Conservation (phyloP, 2,888 invertebrate species). For the Willowsia nigromaculata region DNA sequence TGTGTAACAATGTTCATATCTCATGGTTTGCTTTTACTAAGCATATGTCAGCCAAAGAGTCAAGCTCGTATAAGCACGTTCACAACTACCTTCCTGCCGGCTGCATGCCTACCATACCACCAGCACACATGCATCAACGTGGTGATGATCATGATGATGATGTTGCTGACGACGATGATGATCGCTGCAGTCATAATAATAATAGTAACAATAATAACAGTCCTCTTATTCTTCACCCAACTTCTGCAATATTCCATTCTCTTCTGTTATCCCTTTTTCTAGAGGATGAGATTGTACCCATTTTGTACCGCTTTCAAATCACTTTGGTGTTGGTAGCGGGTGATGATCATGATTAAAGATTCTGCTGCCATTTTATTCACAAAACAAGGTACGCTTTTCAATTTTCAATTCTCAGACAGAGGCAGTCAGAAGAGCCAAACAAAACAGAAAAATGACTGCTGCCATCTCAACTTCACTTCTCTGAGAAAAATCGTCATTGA, state of each 20-base stretch:
- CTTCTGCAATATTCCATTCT: neutral
- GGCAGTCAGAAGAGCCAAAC: neutral
- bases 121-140: neutral
- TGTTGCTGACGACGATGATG: neutral
- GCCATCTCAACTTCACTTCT: no score
- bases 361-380: conserved; percentile 21
- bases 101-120: neutral
- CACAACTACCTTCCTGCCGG: conserved; percentile 37
- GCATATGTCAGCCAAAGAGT: conserved; percentile 14
- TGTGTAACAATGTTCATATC: conserved; percentile 21
- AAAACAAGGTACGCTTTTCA: conserved; percentile 27
- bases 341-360: neutral
- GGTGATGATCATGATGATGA: neutral
- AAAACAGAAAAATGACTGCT: conserved; percentile 11
- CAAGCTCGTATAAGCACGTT: conserved; percentile 36
- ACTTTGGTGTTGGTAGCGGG: neutral
- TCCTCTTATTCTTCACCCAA: conserved; percentile 28
- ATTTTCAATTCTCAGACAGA: conserved; percentile 35
- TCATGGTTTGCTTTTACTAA: conserved; percentile 13
- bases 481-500: conserved; percentile 12
- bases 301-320: conserved; percentile 4
- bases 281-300: neutral
- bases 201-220: conserved; percentile 38
- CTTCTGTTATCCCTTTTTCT: neutral
- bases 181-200: conserved; percentile 49